These are phyloP conservation scores for Urocynchramus pylzowi DNA, from an alignment of 2,113 vertebrate species.

Conservation along the genomic window DNA sequence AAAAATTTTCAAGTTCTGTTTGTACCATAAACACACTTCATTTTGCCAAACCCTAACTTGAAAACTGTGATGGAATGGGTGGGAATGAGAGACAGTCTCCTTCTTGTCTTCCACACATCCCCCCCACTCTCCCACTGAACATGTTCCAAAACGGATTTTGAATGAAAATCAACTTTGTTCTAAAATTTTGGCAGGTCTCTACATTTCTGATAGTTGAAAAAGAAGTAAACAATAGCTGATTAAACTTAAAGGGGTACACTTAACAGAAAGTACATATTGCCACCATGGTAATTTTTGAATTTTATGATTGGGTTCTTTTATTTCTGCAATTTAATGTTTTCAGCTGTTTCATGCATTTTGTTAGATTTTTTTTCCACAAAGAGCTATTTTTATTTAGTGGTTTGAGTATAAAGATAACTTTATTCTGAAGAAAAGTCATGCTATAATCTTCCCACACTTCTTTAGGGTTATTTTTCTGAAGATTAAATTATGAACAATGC, in stretches of 20 bases:
- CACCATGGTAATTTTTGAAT: background rate
- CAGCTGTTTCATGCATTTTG: background rate
- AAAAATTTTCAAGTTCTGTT: background rate
- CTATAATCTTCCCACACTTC: slow-evolving; percentile 11
- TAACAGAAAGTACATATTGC: background rate
- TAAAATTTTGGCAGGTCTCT: slow-evolving; percentile 1
- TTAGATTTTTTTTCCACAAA: background rate
- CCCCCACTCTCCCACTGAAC: background rate
- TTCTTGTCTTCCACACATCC: background rate
- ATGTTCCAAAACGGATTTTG: background rate
- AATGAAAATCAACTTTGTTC: background rate
- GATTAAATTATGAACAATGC: background rate
- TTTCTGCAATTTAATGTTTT: background rate
- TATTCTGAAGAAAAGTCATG: slow-evolving; percentile 3
- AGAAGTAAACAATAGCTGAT: background rate
- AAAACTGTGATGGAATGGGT: background rate
- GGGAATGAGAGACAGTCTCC: background rate
- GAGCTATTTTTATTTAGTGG: slow-evolving; percentile 63
- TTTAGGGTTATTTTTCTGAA: slow-evolving; percentile 1
- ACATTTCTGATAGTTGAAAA: background rate
- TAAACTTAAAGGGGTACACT: background rate
- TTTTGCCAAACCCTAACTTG: background rate
- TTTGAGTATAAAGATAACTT: slow-evolving; percentile 58
- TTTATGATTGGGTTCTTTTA: background rate
- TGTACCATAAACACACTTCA: background rate